Conservation (phyloP, 2,888 invertebrate species). For the Drosophila kuntzei region DNA sequence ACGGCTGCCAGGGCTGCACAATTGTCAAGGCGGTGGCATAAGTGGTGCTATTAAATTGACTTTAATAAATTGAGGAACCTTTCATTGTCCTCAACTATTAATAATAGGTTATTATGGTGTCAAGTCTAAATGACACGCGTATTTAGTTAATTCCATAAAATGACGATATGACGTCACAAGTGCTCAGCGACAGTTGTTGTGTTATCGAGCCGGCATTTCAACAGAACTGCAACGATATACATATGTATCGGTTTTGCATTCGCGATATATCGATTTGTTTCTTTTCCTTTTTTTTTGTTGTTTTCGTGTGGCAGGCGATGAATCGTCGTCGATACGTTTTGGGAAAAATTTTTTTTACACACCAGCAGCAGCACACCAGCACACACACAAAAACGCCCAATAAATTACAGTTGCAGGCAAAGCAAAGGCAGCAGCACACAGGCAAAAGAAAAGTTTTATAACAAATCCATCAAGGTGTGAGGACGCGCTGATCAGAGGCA, state of each 20-base stretch:
- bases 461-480: conserved; percentile 26
- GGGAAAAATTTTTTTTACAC: conserved; percentile 44
- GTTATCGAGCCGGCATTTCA: conserved; percentile 4
- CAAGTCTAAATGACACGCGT: neutral
- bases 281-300: neutral
- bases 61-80: neutral
- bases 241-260: neutral
- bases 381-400: conserved; percentile 64
- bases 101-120: neutral
- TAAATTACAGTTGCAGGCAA: conserved; percentile 54
- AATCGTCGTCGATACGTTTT: conserved; percentile 27
- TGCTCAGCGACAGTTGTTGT: neutral
- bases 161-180: neutral
- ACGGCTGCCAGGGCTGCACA: conserved; percentile 3
- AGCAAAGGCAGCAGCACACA: neutral
- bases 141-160: neutral
- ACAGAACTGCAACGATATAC: conserved; percentile 17
- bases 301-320: conserved; percentile 25
- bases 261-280: conserved; percentile 23
- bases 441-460: conserved; percentile 47
- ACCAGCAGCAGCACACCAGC: conserved; percentile 57
- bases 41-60: neutral
- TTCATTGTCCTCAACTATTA: neutral
- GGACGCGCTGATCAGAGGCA: conserved; percentile 15
- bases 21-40: no score